Percentiles rank a stretch among this genome's conserved stretches.
Evolutionary conservation across 53 echinoderm and acorn worm genomes (phyloP).

Genomic region (Paelopatides confundens): DNA sequence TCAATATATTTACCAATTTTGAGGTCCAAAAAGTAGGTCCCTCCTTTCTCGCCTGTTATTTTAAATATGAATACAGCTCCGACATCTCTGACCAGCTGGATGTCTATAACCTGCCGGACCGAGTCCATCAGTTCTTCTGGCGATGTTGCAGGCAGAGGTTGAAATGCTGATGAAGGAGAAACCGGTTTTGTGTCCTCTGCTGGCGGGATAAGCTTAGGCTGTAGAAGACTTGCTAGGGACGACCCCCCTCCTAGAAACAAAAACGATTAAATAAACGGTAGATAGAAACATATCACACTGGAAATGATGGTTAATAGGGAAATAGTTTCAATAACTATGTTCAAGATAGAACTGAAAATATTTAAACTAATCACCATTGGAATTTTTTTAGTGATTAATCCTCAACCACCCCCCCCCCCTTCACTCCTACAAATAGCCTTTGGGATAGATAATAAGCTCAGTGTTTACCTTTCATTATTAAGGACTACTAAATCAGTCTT

Average conservation of each 20-base stretch:
- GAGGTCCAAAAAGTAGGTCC: slow-evolving; percentile 82
- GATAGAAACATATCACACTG: too few species aligned
- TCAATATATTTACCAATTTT: slow-evolving; percentile 70
- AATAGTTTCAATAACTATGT: too few species aligned
- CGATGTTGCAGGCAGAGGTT: neutral
- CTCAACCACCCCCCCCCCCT: too few species aligned
- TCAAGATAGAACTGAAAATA: too few species aligned
- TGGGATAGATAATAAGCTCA: too few species aligned
- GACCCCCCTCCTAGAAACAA: slow-evolving; percentile 13
- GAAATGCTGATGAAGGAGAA: neutral
- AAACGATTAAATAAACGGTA: neutral
- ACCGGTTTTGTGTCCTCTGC: slow-evolving; percentile 36
- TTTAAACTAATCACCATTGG: too few species aligned
- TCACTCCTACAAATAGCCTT: too few species aligned
- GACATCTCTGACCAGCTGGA: slow-evolving; percentile 75
- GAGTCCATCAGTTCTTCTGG: slow-evolving; percentile 73
- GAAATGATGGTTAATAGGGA: too few species aligned
- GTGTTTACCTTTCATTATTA: too few species aligned
- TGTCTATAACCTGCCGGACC: slow-evolving; percentile 67
- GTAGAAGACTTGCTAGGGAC: slow-evolving; percentile 32
- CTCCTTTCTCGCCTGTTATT: slow-evolving; percentile 74
- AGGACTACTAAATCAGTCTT: too few species aligned
- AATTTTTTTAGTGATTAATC: too few species aligned
- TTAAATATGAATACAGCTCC: slow-evolving; percentile 83
- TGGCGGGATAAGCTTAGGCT: slow-evolving; percentile 26